phyloP scores from a whole-genome alignment of 2,888 invertebrate species.

The Apeira syringaria region DNA sequence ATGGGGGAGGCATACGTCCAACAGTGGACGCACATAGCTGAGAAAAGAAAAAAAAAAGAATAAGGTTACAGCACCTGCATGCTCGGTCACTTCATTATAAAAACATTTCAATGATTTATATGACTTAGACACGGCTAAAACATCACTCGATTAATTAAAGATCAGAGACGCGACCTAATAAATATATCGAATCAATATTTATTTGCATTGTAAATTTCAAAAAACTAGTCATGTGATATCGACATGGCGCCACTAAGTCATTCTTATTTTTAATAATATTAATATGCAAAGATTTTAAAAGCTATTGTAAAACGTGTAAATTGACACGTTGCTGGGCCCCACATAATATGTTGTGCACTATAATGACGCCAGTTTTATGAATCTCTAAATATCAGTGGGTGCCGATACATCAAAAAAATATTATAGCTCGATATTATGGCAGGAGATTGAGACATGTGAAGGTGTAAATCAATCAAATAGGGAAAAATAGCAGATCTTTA shows the following conservation, averaged over 20 bases:
- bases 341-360: conserved; percentile 28
- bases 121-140: background rate
- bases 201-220: background rate
- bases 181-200: conserved; percentile 6
- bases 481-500: too few species aligned
- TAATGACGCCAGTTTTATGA: conserved; percentile 29
- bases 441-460: too few species aligned
- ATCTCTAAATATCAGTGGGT: conserved; percentile 20
- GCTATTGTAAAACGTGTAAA: conserved; percentile 37
- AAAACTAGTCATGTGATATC: background rate
- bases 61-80: too few species aligned
- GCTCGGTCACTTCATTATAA: too few species aligned
- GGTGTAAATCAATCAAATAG: too few species aligned
- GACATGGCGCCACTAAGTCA: conserved; percentile 27
- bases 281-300: conserved; percentile 23
- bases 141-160: background rate
- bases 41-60: too few species aligned
- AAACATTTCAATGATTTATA: too few species aligned
- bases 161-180: background rate
- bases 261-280: conserved; percentile 34
- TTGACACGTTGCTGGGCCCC: conserved; percentile 35
- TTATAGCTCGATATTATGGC: too few species aligned
- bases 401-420: conserved; percentile 16
- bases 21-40: too few species aligned
- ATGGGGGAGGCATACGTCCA: too few species aligned